Evolutionary conservation across 2,113 vertebrate species (phyloP), one percentile per base, ranked within the genome.

Genomic region (Cheilinus undulatus): DNA sequence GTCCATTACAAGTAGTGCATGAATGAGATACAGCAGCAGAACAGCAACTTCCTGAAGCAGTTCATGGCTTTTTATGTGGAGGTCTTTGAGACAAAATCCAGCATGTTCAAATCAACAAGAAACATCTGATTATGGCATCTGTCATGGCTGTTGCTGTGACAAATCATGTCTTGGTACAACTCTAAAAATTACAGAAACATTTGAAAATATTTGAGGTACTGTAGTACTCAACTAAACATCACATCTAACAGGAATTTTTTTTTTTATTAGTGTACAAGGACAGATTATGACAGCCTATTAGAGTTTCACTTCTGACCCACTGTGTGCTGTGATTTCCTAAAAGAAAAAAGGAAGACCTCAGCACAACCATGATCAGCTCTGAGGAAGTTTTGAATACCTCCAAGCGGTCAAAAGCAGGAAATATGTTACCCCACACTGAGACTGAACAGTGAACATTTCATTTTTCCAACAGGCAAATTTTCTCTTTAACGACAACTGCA

Each of bases 331-430:
- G 54, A 61, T 67, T 77, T 69, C 69, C 64, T 53, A 26, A 73
- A 7, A 65, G 3, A 7, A n/a, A 23, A 69, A 66, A 69, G 34
- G 36, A 69, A 64, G 58, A 27, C 23, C 49, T 69, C 49, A 67
- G 60, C 48, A 69, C 43, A 69, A n/a, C 14, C 7, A 17, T 42
- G 40, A 46, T 67, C 66, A 52, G 36, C 68, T 63, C 48, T 82
- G 71, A 81, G 80, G 76, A 84, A 84, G 83, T 80, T 67, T 26
- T 49, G 36, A 80, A 71, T 57, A 76, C 77, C 57, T 64, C 54
- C 34, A 56, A 64, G 45, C 64, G 48, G 51, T 78, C 59, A 81
- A 84, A 80, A 76, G 73, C 70, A 86, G 81, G 80, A 86, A 81
- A 67, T 54, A 40, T 15, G 48, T 59, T 48, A 62, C 32, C 61